Evolutionary conservation across 2,113 vertebrate species (phyloP).

Genomic region (Rhegmatorhina hoffmannsi): DNA sequence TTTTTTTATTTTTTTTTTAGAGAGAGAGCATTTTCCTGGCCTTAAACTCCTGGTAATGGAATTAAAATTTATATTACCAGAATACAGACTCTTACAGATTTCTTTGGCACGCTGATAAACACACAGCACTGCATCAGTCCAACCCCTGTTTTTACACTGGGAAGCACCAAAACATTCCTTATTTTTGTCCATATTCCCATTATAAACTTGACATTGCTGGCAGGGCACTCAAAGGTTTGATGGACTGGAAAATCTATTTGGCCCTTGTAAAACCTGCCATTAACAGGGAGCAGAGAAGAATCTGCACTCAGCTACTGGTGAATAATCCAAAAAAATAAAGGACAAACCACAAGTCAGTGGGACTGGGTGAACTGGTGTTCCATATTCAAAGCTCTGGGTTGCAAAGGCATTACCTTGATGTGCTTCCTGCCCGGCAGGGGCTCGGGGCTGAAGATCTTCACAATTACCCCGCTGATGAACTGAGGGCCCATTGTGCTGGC

Average conservation of each 20-base stretch:
- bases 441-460: slow-evolving; percentile 88
- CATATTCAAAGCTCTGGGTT: slow-evolving; percentile 46
- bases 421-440: slow-evolving; percentile 86
- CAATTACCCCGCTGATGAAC: slow-evolving; percentile 90
- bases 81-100: neutral
- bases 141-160: neutral
- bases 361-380: neutral
- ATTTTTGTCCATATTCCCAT: neutral
- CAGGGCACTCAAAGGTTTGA: neutral
- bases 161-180: neutral
- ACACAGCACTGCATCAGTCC: neutral
- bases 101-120: neutral
- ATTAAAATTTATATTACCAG: neutral
- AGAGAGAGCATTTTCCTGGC: neutral
- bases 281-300: neutral
- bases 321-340: neutral
- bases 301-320: neutral
- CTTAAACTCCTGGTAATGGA: neutral
- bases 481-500: slow-evolving; percentile 79
- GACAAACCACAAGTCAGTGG: neutral
- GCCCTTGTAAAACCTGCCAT: neutral
- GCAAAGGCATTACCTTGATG: slow-evolving; percentile 84
- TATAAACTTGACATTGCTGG: neutral
- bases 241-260: neutral
- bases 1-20: neutral